A percentile compares a stretch with the other conserved stretches of the same genome.
Conservation (phyloP, 1,140 invertebrate genomes). For the Aphidius gifuensis region DNA sequence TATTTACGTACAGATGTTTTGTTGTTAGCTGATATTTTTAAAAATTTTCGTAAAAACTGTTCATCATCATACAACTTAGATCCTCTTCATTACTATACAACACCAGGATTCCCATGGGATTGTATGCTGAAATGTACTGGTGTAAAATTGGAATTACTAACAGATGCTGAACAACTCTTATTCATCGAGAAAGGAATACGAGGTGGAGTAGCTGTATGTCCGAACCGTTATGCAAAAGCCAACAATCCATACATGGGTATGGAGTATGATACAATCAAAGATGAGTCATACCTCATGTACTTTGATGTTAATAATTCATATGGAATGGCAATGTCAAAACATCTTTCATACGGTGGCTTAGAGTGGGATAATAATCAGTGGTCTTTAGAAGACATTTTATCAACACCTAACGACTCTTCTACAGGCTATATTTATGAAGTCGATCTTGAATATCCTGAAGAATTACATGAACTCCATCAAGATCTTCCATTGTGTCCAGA, state of each 20-base stretch:
- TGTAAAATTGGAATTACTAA: background rate
- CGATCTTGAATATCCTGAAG: too few relatives aligned
- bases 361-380: too few relatives aligned
- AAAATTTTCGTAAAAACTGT: background rate
- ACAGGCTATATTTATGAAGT: too few relatives aligned
- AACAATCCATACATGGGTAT: background rate
- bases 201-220: too few relatives aligned
- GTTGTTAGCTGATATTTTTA: background rate
- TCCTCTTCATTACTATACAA: background rate
- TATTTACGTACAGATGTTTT: background rate
- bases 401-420: too few relatives aligned
- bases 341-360: too few relatives aligned
- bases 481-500: too few relatives aligned
- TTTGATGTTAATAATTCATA: background rate
- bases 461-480: too few relatives aligned
- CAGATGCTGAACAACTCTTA: background rate
- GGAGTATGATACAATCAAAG: background rate
- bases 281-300: background rate
- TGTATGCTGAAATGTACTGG: background rate
- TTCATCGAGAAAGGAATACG: conserved; percentile 5
- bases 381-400: too few relatives aligned
- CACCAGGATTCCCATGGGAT: background rate
- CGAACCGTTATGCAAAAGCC: background rate
- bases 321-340: too few relatives aligned
- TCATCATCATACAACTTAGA: background rate